Evolutionary conservation across 2,113 vertebrate species (phyloP), one percentile per base, ranked within the genome.

Genomic region (Petrocephalus zakoni): DNA sequence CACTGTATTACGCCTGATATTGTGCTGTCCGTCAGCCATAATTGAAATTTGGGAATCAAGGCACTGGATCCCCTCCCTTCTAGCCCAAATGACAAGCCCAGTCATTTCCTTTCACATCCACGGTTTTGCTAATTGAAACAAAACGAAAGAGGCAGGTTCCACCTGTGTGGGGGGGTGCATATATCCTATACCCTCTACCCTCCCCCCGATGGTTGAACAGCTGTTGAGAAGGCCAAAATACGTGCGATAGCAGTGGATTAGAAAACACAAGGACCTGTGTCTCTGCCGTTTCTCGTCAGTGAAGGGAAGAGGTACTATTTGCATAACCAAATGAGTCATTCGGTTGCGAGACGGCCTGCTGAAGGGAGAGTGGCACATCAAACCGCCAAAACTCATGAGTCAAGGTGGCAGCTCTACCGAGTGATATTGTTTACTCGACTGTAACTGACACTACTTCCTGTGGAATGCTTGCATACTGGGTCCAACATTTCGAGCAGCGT

Each of bases 341-440:
- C 21, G 25, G 15, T 72, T 17, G 87, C 42, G 86, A 72, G 55
- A 72, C 58, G 15, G 42, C 42, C n/a, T 34, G 64, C 58, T 51
- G 61, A 13, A 0, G 51, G 37, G 5, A 56, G 49, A 81, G 29
- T 51, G 25, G 21, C 49, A 52, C 19, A 81, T 56, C 29, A 78
- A 55, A 78, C 68, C 15, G 46, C 22, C 15, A n/a, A 86, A 86
- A 55, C 52, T 55, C 51, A 21, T 55, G 49, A 53, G 49, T 81
- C 25, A n/a, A 88, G 72, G 81, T 49, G 29, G 64, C 64, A 34
- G 64, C 29, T 11, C 64, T 9, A 37, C 56, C 0, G 4, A 25
- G 46, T 51, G 82, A 52, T 85, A 64, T 64, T 87, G 86, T 87
- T 68, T 47, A 61, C 37, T 72, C 37, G 64, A 87, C 58, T 68